Evolutionary conservation across 1,140 invertebrate genomes (phyloP).

Genomic region (Zophobas atratus): DNA sequence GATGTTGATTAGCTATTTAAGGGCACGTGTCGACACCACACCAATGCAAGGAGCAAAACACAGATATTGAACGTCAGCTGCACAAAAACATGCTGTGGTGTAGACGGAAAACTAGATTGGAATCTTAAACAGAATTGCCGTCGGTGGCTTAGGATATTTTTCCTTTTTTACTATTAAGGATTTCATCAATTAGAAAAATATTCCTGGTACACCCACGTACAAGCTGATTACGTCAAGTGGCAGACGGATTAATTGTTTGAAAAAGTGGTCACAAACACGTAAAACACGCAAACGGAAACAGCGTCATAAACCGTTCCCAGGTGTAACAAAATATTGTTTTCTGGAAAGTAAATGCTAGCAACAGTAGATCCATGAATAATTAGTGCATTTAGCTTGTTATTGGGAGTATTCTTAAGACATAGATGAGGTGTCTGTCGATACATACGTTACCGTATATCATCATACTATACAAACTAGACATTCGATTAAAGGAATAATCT

Average conservation of each 20-base stretch:
- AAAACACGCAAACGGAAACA: not conserved
- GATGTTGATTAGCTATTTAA: constrained; percentile 47
- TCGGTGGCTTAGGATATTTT: too few relatives aligned
- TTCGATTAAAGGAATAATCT: too few relatives aligned
- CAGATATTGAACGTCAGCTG: constrained; percentile 24
- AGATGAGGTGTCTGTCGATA: too few relatives aligned
- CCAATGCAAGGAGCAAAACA: constrained; percentile 1
- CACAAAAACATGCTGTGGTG: not conserved
- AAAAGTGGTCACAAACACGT: not conserved
- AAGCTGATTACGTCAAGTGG: constrained; percentile 4
- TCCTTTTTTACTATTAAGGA: not conserved
- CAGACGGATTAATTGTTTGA: constrained; percentile 3
- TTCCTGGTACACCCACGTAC: not conserved
- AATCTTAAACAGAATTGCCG: too few relatives aligned
- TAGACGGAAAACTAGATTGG: too few relatives aligned
- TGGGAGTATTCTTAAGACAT: too few relatives aligned
- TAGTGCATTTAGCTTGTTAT: too few relatives aligned
- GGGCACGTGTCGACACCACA: constrained; percentile 42
- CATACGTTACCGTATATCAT: too few relatives aligned
- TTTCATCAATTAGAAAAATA: not conserved
- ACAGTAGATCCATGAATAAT: too few relatives aligned
- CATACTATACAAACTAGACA: too few relatives aligned
- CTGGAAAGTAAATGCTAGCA: too few relatives aligned
- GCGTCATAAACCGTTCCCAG: not conserved
- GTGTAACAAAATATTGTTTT: too few relatives aligned